Evolutionary conservation across 2,797 vertebrate genomes (phyloP).

Genomic region (Hippoglossus hippoglossus): DNA sequence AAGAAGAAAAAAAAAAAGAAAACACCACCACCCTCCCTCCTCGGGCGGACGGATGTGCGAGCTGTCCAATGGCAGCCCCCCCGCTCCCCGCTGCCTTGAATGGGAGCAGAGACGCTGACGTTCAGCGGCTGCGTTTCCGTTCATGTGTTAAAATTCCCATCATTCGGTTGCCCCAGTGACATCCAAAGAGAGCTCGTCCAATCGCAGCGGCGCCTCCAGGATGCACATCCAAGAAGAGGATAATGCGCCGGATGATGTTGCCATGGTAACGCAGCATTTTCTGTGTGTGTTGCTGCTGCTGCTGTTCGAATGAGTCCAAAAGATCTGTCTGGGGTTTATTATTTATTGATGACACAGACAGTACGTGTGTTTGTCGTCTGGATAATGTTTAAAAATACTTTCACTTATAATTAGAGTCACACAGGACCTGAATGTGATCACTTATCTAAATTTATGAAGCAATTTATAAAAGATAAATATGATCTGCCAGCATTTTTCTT

Average conservation of each 20-base stretch:
- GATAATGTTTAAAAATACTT: background rate
- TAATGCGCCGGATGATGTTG: constrained; percentile 82
- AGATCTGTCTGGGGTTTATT: background rate
- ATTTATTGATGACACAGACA: constrained; percentile 24
- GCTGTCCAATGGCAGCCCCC: constrained; percentile 70
- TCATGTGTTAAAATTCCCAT: constrained; percentile 78
- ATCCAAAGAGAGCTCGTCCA: constrained; percentile 65
- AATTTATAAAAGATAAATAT: background rate
- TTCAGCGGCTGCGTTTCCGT: constrained; percentile 71
- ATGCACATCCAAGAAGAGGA: constrained; percentile 76
- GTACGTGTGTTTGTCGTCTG: background rate
- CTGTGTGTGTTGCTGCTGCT: constrained; percentile 1
- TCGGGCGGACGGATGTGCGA: constrained; percentile 64
- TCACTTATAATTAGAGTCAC: background rate
- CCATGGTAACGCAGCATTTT: constrained; percentile 81
- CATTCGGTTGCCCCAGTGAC: constrained; percentile 82
- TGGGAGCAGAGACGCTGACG: constrained; percentile 58
- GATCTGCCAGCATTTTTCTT: background rate
- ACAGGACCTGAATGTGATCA: background rate
- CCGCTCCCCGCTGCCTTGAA: constrained; percentile 36
- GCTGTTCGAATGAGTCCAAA: constrained; percentile 21
- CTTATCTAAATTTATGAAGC: background rate
- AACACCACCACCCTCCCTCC: constrained; percentile 36
- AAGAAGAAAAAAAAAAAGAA: background rate
- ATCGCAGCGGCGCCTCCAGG: constrained; percentile 62